Percentiles rank a stretch among this genome's conserved stretches.
These are phyloP conservation scores for Boulengeromyrus knoepffleri DNA, from an alignment of 2,113 vertebrate genomes.

Conservation along the genomic window DNA sequence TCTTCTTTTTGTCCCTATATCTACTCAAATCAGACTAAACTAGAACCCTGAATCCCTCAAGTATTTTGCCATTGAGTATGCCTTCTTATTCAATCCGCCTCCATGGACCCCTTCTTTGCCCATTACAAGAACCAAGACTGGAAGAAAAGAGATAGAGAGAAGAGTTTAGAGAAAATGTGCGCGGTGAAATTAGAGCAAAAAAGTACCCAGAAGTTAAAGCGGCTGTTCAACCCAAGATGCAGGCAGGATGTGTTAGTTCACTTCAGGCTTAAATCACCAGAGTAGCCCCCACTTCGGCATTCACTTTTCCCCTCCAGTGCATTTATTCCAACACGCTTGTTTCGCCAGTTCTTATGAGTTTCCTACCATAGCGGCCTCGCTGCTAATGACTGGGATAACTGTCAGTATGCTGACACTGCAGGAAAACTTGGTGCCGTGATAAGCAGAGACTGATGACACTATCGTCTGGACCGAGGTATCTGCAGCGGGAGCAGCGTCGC, in stretches of 20 bases:
- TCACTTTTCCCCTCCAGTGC: background rate
- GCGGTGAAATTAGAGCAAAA: slow-evolving; percentile 21
- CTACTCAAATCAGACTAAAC: slow-evolving; percentile 82
- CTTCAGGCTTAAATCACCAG: background rate
- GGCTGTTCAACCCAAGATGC: slow-evolving; percentile 10
- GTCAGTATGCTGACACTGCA: background rate
- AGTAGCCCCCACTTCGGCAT: background rate
- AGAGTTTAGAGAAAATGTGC: slow-evolving; percentile 1
- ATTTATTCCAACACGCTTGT: background rate
- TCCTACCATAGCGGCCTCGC: slow-evolving; percentile 60
- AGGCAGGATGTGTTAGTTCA: slow-evolving; percentile 23
- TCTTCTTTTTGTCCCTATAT: slow-evolving; percentile 32
- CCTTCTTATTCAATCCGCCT: slow-evolving; percentile 97
- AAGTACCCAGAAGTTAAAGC: slow-evolving; percentile 31
- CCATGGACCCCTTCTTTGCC: slow-evolving; percentile 97
- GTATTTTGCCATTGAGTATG: slow-evolving; percentile 93
- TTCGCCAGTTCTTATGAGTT: slow-evolving; percentile 35
- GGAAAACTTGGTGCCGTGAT: background rate
- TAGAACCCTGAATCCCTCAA: slow-evolving; percentile 98
- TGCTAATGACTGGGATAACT: background rate
- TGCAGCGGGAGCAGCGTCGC: background rate
- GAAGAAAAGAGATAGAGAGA: slow-evolving; percentile 32
- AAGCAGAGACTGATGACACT: background rate
- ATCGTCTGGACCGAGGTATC: background rate
- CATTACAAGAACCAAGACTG: slow-evolving; percentile 70